These are phyloP conservation scores for Xanthostigma xanthostigma DNA, from an alignment of 2,888 invertebrate genomes.

Conservation along the genomic window DNA sequence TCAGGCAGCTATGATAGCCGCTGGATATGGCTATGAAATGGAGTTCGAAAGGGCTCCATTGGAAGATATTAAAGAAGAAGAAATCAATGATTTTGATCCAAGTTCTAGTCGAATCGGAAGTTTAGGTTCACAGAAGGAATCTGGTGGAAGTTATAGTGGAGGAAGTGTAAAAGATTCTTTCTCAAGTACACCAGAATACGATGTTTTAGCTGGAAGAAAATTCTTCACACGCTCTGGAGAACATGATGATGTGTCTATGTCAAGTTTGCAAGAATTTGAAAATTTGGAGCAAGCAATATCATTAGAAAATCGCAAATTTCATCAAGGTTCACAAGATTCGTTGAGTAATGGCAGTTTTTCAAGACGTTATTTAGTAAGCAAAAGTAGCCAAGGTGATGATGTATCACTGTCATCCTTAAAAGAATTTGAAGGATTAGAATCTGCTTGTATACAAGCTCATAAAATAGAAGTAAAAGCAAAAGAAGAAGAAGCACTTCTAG, in stretches of 20 bases:
- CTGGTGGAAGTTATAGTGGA: conserved; percentile 59
- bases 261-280: conserved; percentile 89
- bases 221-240: conserved; percentile 72
- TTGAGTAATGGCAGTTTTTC: conserved; percentile 67
- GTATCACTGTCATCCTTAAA: conserved; percentile 74
- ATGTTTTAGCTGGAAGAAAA: conserved; percentile 67
- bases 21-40: conserved; percentile 52
- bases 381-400: conserved; percentile 69
- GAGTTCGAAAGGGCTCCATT: conserved; percentile 71
- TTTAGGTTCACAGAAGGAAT: conserved; percentile 60
- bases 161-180: conserved; percentile 73
- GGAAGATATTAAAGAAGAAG: conserved; percentile 88
- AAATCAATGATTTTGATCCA: conserved; percentile 70
- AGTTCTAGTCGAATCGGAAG: conserved; percentile 61
- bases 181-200: conserved; percentile 85
- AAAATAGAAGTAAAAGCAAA: conserved; percentile 69
- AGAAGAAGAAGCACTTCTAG: conserved; percentile 67
- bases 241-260: conserved; percentile 83
- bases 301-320: conserved; percentile 57
- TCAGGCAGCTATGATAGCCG: conserved; percentile 39
- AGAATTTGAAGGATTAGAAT: conserved; percentile 86
- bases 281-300: conserved; percentile 73
- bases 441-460: conserved; percentile 71
- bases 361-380: conserved; percentile 50
- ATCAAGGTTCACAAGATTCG: conserved; percentile 75